Conservation (phyloP, 1,140 invertebrate species). For the Bradysia coprophila region DNA sequence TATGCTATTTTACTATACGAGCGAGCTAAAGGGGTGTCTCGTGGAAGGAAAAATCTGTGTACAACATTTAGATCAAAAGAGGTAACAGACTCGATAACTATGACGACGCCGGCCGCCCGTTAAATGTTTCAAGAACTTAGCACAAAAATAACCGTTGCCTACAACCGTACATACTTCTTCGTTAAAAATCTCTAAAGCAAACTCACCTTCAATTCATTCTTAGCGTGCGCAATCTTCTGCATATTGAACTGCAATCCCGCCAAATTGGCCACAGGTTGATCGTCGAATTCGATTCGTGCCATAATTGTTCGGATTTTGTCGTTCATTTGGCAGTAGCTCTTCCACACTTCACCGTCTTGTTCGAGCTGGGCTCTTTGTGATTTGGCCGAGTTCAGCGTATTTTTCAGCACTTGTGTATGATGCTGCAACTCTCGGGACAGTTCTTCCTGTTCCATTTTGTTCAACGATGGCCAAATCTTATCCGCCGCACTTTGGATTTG, state of each 20-base stretch:
- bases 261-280: conserved; percentile 55
- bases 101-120: too few relatives aligned
- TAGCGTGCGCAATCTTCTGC: conserved; percentile 55
- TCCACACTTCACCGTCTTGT: conserved; percentile 59
- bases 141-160: too few relatives aligned
- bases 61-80: too few relatives aligned
- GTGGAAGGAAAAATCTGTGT: too few relatives aligned
- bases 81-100: too few relatives aligned
- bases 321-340: conserved; percentile 50
- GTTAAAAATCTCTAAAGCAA: conserved; percentile 1
- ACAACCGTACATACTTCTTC: too few relatives aligned
- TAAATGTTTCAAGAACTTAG: too few relatives aligned
- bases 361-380: conserved; percentile 53
- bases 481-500: conserved; percentile 66
- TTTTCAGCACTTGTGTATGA: conserved; percentile 58
- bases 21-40: too few relatives aligned
- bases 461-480: conserved; percentile 70
- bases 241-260: conserved; percentile 61
- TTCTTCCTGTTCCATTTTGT: conserved; percentile 59
- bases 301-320: conserved; percentile 57
- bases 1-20: too few relatives aligned
- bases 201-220: conserved; percentile 60
- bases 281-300: conserved; percentile 46
- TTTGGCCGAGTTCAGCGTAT: conserved; percentile 61
- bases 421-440: conserved; percentile 58